Base-by-base conservation (phyloP, 2,888 invertebrate genomes). In the Heliconius ethilla region DNA sequence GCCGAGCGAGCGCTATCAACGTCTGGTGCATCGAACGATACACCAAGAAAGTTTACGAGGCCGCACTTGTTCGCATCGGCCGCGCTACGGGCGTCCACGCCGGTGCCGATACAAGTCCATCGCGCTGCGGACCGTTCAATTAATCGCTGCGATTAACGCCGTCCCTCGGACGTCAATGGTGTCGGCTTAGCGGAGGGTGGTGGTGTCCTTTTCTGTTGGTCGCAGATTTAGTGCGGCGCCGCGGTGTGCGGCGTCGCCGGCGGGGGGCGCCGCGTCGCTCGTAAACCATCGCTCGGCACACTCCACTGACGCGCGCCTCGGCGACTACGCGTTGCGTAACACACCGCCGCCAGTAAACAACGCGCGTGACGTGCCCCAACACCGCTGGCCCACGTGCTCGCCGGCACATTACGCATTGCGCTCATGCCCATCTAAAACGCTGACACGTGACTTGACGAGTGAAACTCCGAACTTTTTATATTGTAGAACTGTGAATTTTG, bases 1-100 rank as follows among this genome's bases (percentile, higher is more conserved):
- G 84, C 77, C 89, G 83, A 80, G 83, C 87, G 83, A 86, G 88
- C 86, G 90, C 90, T 92, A 92, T 91, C 92, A 92, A 90, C 90
- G 93, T 92, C 92, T 92, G 93, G 93, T 93, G 94, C 93, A 94
- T 94, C 93, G 94, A 92, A 94, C 94, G 93, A 94, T 94, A 94
- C 93, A 93, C 91, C 90, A 93, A 94, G 93, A 94, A 94, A 94
- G 93, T 94, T 93, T 94, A 94, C 93, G 94, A 92, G 89, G 90
- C 90, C 92, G 92, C 92, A 93, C 93, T 93, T 90, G 93, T 89
- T 89, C 90, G 89, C 89, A 88, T 87, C 92, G 88, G 87, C 89
- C 91, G 92, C 89, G 90, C 89, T 88, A 89, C 89, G 88, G 89
- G 89, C 89, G 88, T 89, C 90, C 88, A 87, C 87, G 86, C 90